phyloP scores from a whole-genome alignment of 2,113 vertebrate genomes.

The Indicator indicator region DNA sequence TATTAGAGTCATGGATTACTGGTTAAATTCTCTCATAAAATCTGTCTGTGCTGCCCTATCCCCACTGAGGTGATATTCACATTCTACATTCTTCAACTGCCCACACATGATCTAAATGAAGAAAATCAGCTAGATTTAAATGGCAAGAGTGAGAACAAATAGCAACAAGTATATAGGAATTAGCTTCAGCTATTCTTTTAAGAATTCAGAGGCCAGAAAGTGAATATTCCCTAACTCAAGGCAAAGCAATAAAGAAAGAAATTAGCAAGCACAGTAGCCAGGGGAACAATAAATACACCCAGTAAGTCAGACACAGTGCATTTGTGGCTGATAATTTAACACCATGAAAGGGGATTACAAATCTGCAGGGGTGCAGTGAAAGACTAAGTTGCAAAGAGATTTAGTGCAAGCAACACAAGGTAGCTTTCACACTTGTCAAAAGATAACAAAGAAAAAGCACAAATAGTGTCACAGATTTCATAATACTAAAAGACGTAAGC shows the following conservation, averaged over 20 bases:
- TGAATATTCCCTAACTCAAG: not conserved
- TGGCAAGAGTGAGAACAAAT: not conserved
- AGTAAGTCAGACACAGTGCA: conserved; percentile 10
- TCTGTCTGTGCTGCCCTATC: not conserved
- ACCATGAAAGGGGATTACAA: conserved; percentile 15
- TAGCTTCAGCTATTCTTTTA: not conserved
- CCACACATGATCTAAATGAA: not conserved
- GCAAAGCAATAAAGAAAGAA: conserved; percentile 50
- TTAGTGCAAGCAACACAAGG: conserved; percentile 19
- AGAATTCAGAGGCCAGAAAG: not conserved
- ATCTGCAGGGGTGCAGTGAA: conserved; percentile 1
- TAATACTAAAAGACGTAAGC: not conserved
- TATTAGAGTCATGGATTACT: not conserved
- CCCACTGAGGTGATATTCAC: not conserved
- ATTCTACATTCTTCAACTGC: not conserved
- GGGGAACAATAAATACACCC: conserved; percentile 14
- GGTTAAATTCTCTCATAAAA: not conserved
- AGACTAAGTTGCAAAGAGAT: not conserved
- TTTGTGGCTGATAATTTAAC: conserved; percentile 38
- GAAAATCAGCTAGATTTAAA: not conserved
- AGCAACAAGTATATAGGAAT: not conserved
- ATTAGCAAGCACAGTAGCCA: conserved; percentile 10
- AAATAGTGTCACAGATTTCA: not conserved
- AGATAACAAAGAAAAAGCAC: conserved; percentile 9
- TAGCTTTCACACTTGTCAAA: not conserved